Percentiles rank a stretch among this genome's conserved stretches.
Evolutionary conservation across 2,888 invertebrate genomes (phyloP).

Genomic region (Microctonus brassicae): DNA sequence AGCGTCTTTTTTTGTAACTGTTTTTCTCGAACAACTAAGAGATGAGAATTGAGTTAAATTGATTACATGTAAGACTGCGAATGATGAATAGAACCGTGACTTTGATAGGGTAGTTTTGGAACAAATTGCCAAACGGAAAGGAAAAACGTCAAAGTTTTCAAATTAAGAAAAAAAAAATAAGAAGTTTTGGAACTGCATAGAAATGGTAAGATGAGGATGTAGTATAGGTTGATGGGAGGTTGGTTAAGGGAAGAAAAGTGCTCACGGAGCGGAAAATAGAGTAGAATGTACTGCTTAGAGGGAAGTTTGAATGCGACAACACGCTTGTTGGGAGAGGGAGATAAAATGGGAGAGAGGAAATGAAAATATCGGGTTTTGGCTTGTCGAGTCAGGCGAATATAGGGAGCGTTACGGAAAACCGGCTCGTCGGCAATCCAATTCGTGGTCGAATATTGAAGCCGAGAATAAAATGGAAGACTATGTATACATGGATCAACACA

Average conservation of each 20-base stretch:
- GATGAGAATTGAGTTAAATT: too few species aligned
- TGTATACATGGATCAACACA: background rate
- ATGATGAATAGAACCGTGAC: background rate
- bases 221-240: background rate
- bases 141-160: background rate
- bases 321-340: background rate
- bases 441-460: slow-evolving; percentile 42
- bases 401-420: slow-evolving; percentile 2
- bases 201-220: background rate
- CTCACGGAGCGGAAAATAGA: slow-evolving; percentile 28
- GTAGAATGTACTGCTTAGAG: slow-evolving; percentile 35
- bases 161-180: too few species aligned
- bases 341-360: slow-evolving; percentile 21
- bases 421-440: slow-evolving; percentile 37
- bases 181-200: background rate
- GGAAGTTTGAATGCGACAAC: slow-evolving; percentile 29
- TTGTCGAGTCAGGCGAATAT: slow-evolving; percentile 21
- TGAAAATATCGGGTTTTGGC: slow-evolving; percentile 35
- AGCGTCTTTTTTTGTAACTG: background rate
- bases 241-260: slow-evolving; percentile 14
- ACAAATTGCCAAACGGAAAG: background rate
- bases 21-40: background rate
- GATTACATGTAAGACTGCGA: background rate
- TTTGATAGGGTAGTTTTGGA: background rate
- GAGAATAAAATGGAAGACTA: slow-evolving; percentile 38